phyloP scores from a whole-genome alignment of 2,797 vertebrate species.

The Phoeniculus purpureus region DNA sequence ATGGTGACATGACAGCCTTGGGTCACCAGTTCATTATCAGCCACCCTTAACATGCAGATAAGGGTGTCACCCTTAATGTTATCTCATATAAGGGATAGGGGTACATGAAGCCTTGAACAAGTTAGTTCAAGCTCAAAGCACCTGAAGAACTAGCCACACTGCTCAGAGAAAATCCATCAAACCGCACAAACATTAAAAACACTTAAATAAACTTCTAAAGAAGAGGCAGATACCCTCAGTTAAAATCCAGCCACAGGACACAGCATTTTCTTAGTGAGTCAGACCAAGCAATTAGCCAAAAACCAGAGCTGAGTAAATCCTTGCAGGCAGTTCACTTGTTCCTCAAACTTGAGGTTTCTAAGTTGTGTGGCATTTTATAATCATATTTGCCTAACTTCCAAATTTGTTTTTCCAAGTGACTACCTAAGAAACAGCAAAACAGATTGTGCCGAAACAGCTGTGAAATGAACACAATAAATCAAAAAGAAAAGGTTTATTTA shows the following conservation, averaged over 20 bases:
- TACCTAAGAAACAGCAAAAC: conserved; percentile 34
- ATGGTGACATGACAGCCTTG: not conserved
- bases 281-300: conserved; percentile 35
- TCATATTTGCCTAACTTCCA: conserved; percentile 27
- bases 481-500: conserved; percentile 31
- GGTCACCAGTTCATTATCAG: not conserved
- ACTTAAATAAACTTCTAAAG: not conserved
- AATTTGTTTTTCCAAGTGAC: conserved; percentile 34
- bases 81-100: too few species aligned
- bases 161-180: conserved; percentile 6
- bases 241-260: conserved; percentile 5
- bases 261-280: not conserved
- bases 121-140: not conserved
- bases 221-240: not conserved
- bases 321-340: conserved; percentile 55
- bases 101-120: fast-evolving
- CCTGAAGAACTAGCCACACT: not conserved
- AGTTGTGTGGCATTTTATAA: conserved; percentile 7
- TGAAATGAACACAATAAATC: conserved; percentile 43
- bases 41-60: fast-evolving
- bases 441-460: not conserved
- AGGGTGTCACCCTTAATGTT: not conserved
- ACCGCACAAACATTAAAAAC: not conserved
- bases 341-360: conserved; percentile 18
- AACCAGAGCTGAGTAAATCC: not conserved